phyloP scores from a whole-genome alignment of 2,888 invertebrate genomes.

The Pterobdella sp. region DNA sequence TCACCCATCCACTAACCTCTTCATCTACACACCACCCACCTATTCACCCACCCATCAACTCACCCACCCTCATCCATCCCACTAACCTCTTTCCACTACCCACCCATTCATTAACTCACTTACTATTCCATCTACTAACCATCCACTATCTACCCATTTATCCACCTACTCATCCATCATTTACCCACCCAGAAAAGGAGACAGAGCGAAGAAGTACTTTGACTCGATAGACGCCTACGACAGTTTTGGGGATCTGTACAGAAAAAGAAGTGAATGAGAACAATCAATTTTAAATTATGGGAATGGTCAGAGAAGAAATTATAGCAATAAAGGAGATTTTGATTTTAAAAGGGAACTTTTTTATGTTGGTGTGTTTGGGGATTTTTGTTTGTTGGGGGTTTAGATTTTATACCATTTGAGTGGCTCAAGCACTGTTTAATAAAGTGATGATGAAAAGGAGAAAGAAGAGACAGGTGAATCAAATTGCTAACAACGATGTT shows the following conservation, averaged over 20 bases:
- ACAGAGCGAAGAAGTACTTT: background rate
- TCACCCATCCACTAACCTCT: background rate
- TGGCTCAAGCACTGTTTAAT: no score
- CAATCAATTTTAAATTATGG: background rate
- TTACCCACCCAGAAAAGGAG: background rate
- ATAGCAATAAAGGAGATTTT: background rate
- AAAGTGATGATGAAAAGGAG: no score
- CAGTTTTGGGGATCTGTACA: constrained; percentile 1
- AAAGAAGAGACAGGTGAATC: no score
- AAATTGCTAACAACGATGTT: no score
- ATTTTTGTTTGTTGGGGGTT: no score
- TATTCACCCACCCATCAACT: background rate
- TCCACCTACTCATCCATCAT: background rate
- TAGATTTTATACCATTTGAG: no score
- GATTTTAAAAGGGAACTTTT: background rate
- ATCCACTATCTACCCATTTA: background rate
- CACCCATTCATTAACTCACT: background rate
- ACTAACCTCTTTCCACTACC: background rate
- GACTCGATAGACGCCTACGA: constrained; percentile 8
- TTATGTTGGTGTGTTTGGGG: constrained; percentile 13
- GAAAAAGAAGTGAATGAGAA: background rate
- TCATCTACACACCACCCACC: background rate
- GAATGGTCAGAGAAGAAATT: background rate
- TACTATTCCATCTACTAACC: background rate
- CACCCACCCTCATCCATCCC: background rate